These are phyloP conservation scores for Muricea muricata DNA, from an alignment of 92 coral and sea anemone species.

Conservation along the genomic window DNA sequence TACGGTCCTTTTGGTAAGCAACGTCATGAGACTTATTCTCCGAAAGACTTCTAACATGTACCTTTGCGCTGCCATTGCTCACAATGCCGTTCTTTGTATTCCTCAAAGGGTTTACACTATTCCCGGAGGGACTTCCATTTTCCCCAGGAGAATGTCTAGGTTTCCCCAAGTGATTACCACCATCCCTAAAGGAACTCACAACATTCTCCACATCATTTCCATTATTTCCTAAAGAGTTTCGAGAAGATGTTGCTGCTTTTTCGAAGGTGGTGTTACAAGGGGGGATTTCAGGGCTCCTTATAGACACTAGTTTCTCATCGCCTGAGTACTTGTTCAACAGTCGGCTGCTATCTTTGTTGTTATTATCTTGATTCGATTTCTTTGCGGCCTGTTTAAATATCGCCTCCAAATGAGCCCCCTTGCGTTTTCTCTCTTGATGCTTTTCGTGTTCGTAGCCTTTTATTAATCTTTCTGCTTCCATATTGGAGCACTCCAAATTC, in stretches of 20 bases:
- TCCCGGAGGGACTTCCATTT: neutral
- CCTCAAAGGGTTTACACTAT: neutral
- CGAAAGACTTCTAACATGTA: too few species aligned
- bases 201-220: neutral
- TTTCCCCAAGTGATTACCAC: neutral
- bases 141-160: neutral
- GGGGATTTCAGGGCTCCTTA: neutral
- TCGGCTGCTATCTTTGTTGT: neutral
- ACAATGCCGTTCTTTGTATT: neutral
- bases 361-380: neutral
- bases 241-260: neutral
- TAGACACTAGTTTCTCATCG: neutral
- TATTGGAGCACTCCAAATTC: neutral
- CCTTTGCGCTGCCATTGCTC: too few species aligned
- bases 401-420: slow-evolving; percentile 30
- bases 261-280: neutral
- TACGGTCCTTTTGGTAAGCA: neutral
- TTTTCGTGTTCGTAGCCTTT: slow-evolving; percentile 14
- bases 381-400: slow-evolving; percentile 13
- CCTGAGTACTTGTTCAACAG: neutral
- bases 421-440: slow-evolving; percentile 35
- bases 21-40: neutral
- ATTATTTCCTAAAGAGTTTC: neutral
- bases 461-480: neutral
- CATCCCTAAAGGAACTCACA: neutral